Base-by-base conservation (phyloP, 2,113 vertebrate species). In the Alligator mississippiensis region DNA sequence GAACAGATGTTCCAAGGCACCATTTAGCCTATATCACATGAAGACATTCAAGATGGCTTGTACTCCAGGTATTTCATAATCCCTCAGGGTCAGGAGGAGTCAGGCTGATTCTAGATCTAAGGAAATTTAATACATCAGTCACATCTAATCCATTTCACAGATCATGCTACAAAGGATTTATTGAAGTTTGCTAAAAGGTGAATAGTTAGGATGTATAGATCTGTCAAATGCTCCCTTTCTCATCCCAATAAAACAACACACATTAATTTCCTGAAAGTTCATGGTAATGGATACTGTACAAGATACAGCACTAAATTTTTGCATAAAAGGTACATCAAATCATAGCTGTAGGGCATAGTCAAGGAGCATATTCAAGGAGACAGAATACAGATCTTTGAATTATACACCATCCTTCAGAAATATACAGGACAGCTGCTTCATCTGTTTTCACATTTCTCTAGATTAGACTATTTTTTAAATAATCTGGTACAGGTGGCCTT, bases 31-130 rank as follows among this genome's bases (percentile, higher is more conserved):
- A 4, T 80, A 59, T 78, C 57, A 30, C 60, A 11, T 34, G 74
- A 89, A 63, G 60, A 79, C 55, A 30, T 91, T 88, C 64, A 85
- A 83, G 74, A 78, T 90, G 63, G 30, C 22, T 90, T 78, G 61
- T 84, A 75, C 38, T 84, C 58, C 5, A 54, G 28, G 28, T 90
- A 30, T 88, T 93, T 88, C 77, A 25, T 85, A 77, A 60, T 84
- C 63, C 30, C 17, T 11, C 66, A 90, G 83, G 72, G 55, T 11
- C 66, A 68, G 91, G 85, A 79, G 27, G 63, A 93, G 55, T 89
- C 89, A 84, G 62, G 76, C 64, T 94, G 72, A 64, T 76, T 92
- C 80, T 77, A 87, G 80, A 68, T 84, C 74, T 85, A 68, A 89
- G 70, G 80, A 85, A 57, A 47, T 34, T 28, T 24, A 78, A 64